Evolutionary conservation across 2,797 vertebrate genomes (phyloP), one percentile per base, ranked within the genome.

Genomic region (Sarcoramphus papa): DNA sequence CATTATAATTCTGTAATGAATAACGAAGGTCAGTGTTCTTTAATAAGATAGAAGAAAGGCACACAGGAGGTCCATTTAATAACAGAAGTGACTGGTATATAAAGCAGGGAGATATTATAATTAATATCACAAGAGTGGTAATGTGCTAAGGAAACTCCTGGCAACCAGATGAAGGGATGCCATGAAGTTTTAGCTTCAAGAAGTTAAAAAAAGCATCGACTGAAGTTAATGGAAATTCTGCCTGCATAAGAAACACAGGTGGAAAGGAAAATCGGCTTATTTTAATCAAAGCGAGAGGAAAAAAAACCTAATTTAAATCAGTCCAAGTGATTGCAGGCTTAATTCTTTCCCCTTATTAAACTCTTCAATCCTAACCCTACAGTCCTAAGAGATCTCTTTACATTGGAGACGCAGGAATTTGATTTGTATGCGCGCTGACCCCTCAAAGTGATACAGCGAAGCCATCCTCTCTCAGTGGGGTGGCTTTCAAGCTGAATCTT

Each of bases 211-310:
- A 87, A 79, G 17, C 74, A 33, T 67, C 3, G 6, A 14, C 68
- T 84, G 93, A 82, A 96, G 95, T 87, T 92, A 95, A 96, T 93
- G 95, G 91, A 70, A 94, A 96, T 96, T 96, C 95, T 93, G 82
- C 90, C 90, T 7, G 88, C 94, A 81, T 96, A 59, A 92, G 90
- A 48, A 88, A 92, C 88, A 43, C 95, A 96, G 91, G 91, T 96
- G 96, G 85, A 83, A 85, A 76, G 73, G 94, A 91, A 97, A 95
- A 95, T 92, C 69, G 8, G 82, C 88, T 96, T 94, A 93, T 92
- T 96, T 96, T 97, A 97, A 97, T 96, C 96, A 93, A 94, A 95
- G 94, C 2, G 0, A 88, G 90, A 95, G 76, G 90, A 35, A 22
- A 83, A 94, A 90, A 89, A 19, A 1, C 2, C 51, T 90, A 72